A percentile compares a stretch with the other conserved stretches of the same genome.
Conservation (phyloP, 1,140 invertebrate species). For the Nixonia krombeini region DNA sequence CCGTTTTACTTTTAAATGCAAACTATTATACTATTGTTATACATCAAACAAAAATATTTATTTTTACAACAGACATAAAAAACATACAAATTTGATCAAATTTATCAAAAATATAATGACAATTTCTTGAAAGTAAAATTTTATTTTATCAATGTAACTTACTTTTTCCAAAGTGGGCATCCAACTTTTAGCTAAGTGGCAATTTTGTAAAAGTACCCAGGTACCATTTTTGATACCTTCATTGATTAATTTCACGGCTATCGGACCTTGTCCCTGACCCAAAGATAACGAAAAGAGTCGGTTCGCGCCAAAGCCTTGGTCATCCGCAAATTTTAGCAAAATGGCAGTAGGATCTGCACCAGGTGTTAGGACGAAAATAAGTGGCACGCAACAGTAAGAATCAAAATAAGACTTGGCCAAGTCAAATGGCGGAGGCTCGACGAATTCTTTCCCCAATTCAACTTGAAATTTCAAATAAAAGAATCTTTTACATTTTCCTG, state of each 20-base stretch:
- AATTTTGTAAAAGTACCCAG: conserved; percentile 98
- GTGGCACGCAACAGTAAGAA: conserved; percentile 85
- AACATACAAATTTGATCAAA: too few relatives aligned
- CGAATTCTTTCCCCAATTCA: conserved; percentile 73
- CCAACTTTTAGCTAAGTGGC: conserved; percentile 94
- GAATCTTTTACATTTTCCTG: background rate
- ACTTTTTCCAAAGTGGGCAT: conserved; percentile 87
- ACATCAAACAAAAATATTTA: too few relatives aligned
- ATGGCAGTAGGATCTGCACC: conserved; percentile 92
- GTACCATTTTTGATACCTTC: conserved; percentile 86
- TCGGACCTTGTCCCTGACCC: conserved; percentile 93
- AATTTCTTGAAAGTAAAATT: conserved; percentile 4
- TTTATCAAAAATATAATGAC: too few relatives aligned
- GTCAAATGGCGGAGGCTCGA: conserved; percentile 93
- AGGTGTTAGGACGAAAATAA: conserved; percentile 92
- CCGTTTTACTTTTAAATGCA: background rate
- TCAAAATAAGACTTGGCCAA: conserved; percentile 86
- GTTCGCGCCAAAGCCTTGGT: conserved; percentile 88
- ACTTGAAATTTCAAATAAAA: conserved; percentile 12
- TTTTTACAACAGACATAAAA: too few relatives aligned
- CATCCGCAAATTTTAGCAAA: conserved; percentile 89
- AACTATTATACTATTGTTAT: too few relatives aligned
- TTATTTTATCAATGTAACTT: conserved; percentile 1
- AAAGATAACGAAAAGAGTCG: conserved; percentile 89
- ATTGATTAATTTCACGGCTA: conserved; percentile 89